phyloP scores from a whole-genome alignment of 2,113 vertebrate species.

The Fregetta grallaria region DNA sequence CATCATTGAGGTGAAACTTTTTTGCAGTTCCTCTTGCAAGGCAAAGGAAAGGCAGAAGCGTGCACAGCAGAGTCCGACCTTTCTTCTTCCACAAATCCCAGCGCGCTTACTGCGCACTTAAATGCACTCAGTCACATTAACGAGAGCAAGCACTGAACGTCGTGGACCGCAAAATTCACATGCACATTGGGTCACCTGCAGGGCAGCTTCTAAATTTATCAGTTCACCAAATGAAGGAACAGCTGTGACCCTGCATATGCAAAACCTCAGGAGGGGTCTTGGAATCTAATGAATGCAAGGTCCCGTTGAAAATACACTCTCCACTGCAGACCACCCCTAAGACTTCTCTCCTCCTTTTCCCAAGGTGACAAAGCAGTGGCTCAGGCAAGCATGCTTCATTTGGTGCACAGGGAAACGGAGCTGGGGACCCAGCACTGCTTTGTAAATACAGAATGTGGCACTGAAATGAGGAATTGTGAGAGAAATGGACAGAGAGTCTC shows the following conservation, averaged over 20 bases:
- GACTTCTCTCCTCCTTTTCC: neutral
- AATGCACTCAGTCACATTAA: neutral
- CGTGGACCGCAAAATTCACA: neutral
- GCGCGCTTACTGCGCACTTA: neutral
- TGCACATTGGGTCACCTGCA: neutral
- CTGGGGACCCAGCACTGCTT: neutral
- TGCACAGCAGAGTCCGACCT: accelerated
- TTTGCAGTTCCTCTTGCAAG: neutral
- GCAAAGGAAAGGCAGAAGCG: neutral
- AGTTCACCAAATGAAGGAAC: neutral
- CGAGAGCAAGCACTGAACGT: neutral
- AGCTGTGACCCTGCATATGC: neutral
- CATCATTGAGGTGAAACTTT: neutral
- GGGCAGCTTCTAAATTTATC: neutral
- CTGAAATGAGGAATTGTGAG: neutral
- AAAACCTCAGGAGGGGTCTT: neutral
- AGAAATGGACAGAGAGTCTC: accelerated
- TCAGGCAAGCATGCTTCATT: neutral
- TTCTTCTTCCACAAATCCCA: neutral
- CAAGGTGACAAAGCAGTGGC: neutral
- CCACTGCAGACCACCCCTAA: neutral
- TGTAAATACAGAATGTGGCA: neutral
- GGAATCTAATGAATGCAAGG: neutral
- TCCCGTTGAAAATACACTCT: neutral
- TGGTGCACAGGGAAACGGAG: neutral